Conservation (phyloP, 2,888 invertebrate species). For the Archaeoteleia sp. region DNA sequence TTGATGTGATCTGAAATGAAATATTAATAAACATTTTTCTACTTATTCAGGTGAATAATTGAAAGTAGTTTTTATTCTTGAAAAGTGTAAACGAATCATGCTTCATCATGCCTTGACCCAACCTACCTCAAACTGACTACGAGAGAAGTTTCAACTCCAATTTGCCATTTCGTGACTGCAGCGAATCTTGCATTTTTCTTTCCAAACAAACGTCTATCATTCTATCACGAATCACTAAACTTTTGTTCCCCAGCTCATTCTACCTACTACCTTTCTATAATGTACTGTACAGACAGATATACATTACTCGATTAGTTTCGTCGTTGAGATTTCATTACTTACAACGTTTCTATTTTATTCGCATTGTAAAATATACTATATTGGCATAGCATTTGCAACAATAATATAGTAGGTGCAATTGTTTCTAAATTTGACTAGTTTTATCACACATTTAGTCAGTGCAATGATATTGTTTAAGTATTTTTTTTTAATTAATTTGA, state of each 20-base stretch:
- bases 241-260: slow-evolving; percentile 67
- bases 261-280: slow-evolving; percentile 55
- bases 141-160: slow-evolving; percentile 73
- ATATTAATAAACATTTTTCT: slow-evolving; percentile 14
- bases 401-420: too few species aligned
- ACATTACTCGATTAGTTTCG: slow-evolving; percentile 50
- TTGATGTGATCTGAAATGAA: too few species aligned
- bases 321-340: slow-evolving; percentile 53
- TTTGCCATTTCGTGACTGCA: slow-evolving; percentile 76
- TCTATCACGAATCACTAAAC: slow-evolving; percentile 74
- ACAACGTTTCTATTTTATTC: slow-evolving; percentile 28
- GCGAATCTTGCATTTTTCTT: slow-evolving; percentile 76
- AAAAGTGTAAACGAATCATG: slow-evolving; percentile 36
- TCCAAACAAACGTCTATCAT: slow-evolving; percentile 75
- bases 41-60: slow-evolving; percentile 23
- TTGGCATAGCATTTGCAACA: too few species aligned
- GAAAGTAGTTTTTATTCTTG: slow-evolving; percentile 43
- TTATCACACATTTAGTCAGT: too few species aligned
- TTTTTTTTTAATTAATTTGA: too few species aligned
- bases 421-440: too few species aligned
- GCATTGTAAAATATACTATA: too few species aligned
- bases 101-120: slow-evolving; percentile 65
- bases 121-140: slow-evolving; percentile 70
- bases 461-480: too few species aligned
- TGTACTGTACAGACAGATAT: slow-evolving; percentile 46